Percentiles rank a stretch among this genome's conserved stretches.
Evolutionary conservation across 2,888 invertebrate genomes (phyloP).

Genomic region (Drosophila limbata): DNA sequence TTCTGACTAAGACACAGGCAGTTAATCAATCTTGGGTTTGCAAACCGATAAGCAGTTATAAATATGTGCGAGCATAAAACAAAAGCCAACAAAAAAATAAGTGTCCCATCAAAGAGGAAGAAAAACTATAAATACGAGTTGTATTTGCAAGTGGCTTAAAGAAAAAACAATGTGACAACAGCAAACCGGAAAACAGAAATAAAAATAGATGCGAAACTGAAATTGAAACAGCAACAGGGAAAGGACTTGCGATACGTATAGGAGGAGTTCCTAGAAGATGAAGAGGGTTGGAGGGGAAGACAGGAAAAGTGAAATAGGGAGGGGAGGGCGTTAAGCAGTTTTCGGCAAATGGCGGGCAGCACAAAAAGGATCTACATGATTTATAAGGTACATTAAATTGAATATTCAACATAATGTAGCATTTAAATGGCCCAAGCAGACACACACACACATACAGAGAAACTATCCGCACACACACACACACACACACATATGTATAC

Average conservation of each 20-base stretch:
- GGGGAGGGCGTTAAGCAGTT: constrained; percentile 39
- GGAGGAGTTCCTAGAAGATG: not conserved
- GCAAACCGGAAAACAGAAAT: constrained; percentile 21
- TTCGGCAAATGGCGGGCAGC: constrained; percentile 23
- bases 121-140: constrained; percentile 15
- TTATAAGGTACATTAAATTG: constrained; percentile 79
- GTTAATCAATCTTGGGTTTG: constrained; percentile 45
- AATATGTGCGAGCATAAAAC: constrained; percentile 43
- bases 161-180: constrained; percentile 34
- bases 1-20: constrained; percentile 5
- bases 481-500: constrained; percentile 1
- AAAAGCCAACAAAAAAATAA: constrained; percentile 25
- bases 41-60: constrained; percentile 47
- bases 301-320: too few species aligned
- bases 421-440: constrained; percentile 70
- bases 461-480: constrained; percentile 41
- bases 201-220: constrained; percentile 24
- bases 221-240: constrained; percentile 15
- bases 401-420: constrained; percentile 79
- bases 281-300: not conserved
- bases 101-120: constrained; percentile 33
- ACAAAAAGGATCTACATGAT: constrained; percentile 71
- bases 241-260: constrained; percentile 2
- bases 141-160: constrained; percentile 46
- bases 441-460: constrained; percentile 15